phyloP scores from a whole-genome alignment of 2,797 vertebrate genomes.

The Oceanodroma leucorhoa region DNA sequence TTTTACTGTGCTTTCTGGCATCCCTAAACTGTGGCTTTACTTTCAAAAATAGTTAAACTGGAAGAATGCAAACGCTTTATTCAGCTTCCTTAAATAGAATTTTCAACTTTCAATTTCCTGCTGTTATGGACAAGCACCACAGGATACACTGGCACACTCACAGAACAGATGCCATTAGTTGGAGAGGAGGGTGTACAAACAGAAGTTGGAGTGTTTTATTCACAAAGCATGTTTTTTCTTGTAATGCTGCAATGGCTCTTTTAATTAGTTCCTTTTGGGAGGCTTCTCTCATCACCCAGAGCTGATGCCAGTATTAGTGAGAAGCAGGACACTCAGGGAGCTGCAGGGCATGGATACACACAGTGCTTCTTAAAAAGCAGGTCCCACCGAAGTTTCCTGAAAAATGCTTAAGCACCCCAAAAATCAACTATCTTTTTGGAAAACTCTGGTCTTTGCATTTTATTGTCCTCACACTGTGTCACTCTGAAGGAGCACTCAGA shows the following conservation, averaged over 20 bases:
- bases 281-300: background rate
- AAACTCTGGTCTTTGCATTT: background rate
- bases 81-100: background rate
- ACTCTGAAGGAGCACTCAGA: fast-evolving
- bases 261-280: background rate
- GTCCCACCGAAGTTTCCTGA: background rate
- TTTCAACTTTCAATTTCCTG: background rate
- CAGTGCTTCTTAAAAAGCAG: background rate
- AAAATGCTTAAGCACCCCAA: background rate
- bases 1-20: background rate
- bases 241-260: background rate
- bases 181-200: background rate
- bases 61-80: background rate
- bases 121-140: background rate
- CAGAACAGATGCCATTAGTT: background rate
- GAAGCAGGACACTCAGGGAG: background rate
- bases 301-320: background rate
- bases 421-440: background rate
- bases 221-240: background rate
- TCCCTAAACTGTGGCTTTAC: background rate
- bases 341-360: too few relatives aligned
- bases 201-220: background rate
- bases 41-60: background rate
- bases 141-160: background rate
- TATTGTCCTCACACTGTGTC: background rate